Percentiles rank a stretch among this genome's conserved stretches.
Conservation (phyloP, 2,888 invertebrate genomes). For the Ormyrus nitidulus region DNA sequence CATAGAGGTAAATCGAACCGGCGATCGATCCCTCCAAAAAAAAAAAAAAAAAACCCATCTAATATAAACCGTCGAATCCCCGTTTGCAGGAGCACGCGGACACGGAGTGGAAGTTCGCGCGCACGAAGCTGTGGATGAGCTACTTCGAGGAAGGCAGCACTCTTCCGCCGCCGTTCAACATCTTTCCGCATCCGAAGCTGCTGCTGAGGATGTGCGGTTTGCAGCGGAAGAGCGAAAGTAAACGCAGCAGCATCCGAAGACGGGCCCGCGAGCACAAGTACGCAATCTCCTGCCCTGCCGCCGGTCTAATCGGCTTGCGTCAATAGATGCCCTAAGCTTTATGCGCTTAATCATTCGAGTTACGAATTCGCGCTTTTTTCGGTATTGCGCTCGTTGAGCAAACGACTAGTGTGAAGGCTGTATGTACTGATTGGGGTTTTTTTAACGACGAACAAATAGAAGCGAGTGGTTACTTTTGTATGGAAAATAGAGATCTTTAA, state of each 20-base stretch:
- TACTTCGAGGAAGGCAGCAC: conserved; percentile 96
- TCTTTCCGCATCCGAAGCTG: conserved; percentile 91
- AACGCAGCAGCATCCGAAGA: conserved; percentile 61
- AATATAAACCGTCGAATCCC: neutral
- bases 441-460: too few species aligned
- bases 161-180: conserved; percentile 94
- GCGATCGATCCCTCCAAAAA: neutral
- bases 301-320: neutral
- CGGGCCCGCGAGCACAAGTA: conserved; percentile 66
- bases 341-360: too few species aligned
- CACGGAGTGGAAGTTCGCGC: conserved; percentile 97
- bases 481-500: too few species aligned
- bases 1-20: conserved; percentile 84
- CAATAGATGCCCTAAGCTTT: too few species aligned
- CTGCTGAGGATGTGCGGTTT: conserved; percentile 82
- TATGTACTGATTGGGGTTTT: too few species aligned
- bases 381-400: too few species aligned
- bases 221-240: conserved; percentile 76
- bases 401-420: too few species aligned
- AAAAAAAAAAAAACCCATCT: neutral
- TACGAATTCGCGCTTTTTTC: too few species aligned
- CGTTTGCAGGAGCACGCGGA: conserved; percentile 90
- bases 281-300: neutral
- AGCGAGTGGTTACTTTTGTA: too few species aligned
- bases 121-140: conserved; percentile 95